Percentiles rank a stretch among this genome's conserved stretches.
phyloP scores from a whole-genome alignment of 2,888 invertebrate species.

The Pteria penguin region DNA sequence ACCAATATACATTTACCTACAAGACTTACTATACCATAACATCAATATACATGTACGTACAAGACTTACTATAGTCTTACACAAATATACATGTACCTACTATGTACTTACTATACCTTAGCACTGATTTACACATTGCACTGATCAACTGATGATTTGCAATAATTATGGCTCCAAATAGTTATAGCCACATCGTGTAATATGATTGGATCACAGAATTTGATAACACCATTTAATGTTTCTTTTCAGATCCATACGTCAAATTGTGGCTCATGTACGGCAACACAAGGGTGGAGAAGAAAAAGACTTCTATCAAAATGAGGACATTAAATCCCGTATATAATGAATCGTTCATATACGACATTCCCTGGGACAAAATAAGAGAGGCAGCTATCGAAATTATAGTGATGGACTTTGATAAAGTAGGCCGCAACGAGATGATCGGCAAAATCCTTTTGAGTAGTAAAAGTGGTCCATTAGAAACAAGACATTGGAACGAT shows the following conservation, averaged over 20 bases:
- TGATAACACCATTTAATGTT: too few relatives aligned
- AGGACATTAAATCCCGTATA: slow-evolving; percentile 94
- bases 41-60: too few relatives aligned
- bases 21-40: too few relatives aligned
- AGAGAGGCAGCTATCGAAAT: slow-evolving; percentile 95
- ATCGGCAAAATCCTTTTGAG: slow-evolving; percentile 86
- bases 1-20: too few relatives aligned
- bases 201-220: too few relatives aligned
- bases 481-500: slow-evolving; percentile 98
- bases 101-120: too few relatives aligned
- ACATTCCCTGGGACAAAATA: slow-evolving; percentile 98
- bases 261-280: slow-evolving; percentile 98
- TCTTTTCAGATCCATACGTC: slow-evolving; percentile 98
- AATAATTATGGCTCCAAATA: too few relatives aligned
- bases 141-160: too few relatives aligned
- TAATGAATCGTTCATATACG: slow-evolving; percentile 97
- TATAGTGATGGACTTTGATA: slow-evolving; percentile 98
- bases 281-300: slow-evolving; percentile 96
- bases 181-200: too few relatives aligned
- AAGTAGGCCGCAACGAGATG: slow-evolving; percentile 94
- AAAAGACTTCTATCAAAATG: slow-evolving; percentile 88
- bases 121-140: too few relatives aligned
- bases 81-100: too few relatives aligned
- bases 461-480: slow-evolving; percentile 91
- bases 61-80: too few relatives aligned